These are phyloP conservation scores for Caligus rogercresseyi DNA, from an alignment of 1,140 invertebrate species.

Conservation along the genomic window DNA sequence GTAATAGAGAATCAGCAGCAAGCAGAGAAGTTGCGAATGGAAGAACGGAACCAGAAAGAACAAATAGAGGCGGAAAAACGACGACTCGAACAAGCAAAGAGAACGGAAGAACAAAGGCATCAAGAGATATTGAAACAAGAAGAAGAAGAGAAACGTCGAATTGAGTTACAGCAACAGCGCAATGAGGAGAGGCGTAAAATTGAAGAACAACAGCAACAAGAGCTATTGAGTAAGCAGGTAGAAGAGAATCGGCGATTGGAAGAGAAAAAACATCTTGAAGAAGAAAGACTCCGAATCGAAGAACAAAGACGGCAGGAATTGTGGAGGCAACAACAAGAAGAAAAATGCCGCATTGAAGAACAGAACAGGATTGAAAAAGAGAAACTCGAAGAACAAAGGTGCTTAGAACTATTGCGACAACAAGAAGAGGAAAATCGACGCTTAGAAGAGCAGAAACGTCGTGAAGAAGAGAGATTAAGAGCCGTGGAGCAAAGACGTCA, in stretches of 20 bases:
- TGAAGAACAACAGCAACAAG: neutral
- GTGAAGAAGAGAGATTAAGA: too few species aligned
- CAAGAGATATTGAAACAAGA: neutral
- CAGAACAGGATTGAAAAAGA: too few species aligned
- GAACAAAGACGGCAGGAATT: neutral
- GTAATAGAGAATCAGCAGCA: neutral
- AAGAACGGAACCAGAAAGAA: neutral
- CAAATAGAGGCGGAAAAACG: neutral
- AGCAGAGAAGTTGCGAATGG: neutral
- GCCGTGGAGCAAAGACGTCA: neutral
- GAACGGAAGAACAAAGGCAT: neutral
- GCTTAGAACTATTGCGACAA: neutral
- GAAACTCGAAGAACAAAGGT: too few species aligned
- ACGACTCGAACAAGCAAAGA: neutral
- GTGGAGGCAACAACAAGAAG: neutral
- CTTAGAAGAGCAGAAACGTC: neutral
- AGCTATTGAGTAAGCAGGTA: neutral
- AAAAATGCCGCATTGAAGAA: neutral
- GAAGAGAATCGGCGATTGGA: neutral
- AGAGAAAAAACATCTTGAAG: neutral
- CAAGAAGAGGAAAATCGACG: neutral
- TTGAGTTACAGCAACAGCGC: neutral
- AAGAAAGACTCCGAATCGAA: neutral
- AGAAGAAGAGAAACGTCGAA: neutral
- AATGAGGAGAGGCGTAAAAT: too few species aligned